These are phyloP conservation scores for Scaptomyza reducta DNA, from an alignment of 2,888 invertebrate genomes.

Conservation along the genomic window DNA sequence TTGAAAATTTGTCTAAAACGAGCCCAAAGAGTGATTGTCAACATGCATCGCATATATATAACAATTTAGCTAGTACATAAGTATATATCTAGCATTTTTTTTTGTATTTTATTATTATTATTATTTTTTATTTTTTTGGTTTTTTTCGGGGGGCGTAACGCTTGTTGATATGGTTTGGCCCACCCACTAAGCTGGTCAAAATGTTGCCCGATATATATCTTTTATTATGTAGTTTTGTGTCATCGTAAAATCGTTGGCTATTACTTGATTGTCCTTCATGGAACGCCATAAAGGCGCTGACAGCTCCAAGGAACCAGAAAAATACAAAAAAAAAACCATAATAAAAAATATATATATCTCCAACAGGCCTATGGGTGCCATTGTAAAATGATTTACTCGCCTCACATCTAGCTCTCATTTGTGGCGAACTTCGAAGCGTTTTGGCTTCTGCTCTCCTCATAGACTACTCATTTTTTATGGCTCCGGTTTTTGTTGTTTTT, in stretches of 20 bases:
- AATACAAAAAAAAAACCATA: neutral
- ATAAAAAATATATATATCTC: neutral
- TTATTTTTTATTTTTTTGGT: neutral
- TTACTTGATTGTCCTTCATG: slow-evolving; percentile 80
- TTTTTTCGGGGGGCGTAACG: slow-evolving; percentile 23
- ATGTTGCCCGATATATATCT: slow-evolving; percentile 66
- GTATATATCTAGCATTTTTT: slow-evolving; percentile 10
- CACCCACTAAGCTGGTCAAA: slow-evolving; percentile 23
- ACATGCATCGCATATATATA: slow-evolving; percentile 72
- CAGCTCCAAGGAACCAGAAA: slow-evolving; percentile 24
- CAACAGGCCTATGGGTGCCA: slow-evolving; percentile 52
- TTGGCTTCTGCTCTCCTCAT: slow-evolving; percentile 23
- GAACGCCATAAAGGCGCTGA: slow-evolving; percentile 72
- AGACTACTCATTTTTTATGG: slow-evolving; percentile 70
- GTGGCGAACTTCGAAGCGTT: slow-evolving; percentile 34
- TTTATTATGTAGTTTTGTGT: slow-evolving; percentile 79
- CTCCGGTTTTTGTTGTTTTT: slow-evolving; percentile 16
- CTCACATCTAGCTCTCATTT: slow-evolving; percentile 55
- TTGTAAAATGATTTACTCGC: slow-evolving; percentile 79
- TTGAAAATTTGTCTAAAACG: slow-evolving; percentile 64
- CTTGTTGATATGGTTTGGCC: slow-evolving; percentile 48
- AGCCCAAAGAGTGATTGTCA: slow-evolving; percentile 66
- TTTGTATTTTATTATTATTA: neutral
- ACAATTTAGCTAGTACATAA: slow-evolving; percentile 57
- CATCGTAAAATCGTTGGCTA: slow-evolving; percentile 77